Evolutionary conservation across 2,113 vertebrate genomes (phyloP), one percentile per base, ranked within the genome.

Genomic region (Rhinolophus ferrumequinum): DNA sequence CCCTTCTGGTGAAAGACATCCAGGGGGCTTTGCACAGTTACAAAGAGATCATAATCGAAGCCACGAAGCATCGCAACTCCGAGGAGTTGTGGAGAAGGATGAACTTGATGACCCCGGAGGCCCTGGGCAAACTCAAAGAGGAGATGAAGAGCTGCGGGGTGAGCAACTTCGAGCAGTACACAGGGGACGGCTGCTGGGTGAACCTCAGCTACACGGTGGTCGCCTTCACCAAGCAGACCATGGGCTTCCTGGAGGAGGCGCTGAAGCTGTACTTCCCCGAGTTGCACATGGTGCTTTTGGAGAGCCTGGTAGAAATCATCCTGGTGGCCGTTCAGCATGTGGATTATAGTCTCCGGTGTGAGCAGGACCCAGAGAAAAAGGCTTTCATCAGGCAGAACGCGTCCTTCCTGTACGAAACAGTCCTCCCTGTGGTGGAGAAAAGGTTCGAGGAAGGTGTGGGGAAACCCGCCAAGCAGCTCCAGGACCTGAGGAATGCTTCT

Each of bases 61-160:
- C 99, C 98, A 99, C 99, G 47, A 99, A 99, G 92, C 99, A 99
- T 95, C 99, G 99, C 24, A 99, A 99, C 98, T 99, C 99, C 0
- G 99, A 99, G 98, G 99, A 99, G 98, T 99, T 99, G 99, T 99
- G 99, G 99, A 98, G 99, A 33, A 99, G 97, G 96, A 99, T 99
- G 99, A 99, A 99, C 97, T 98, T 99, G 72, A 99, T 99, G 99
- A 99, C 99, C 5, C 99, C 99, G 0, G 99, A 99, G 97, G 99
- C 99, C 0, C 98, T 99, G 97, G 95, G 98, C 24, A 99, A 99
- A 92, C 99, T 99, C 90, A 99, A 98, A 97, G 99, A 99, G 8
- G 99, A 99, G 97, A 99, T 99, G 99, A 99, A 98, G 47, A 97
- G 96, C 94, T 99, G 99, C 0, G 99, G 99, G 2, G 98, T 99